Percentiles rank a stretch among this genome's conserved stretches.
These are phyloP conservation scores for Tipula confusa DNA, from an alignment of 2,888 invertebrate genomes.

Conservation along the genomic window DNA sequence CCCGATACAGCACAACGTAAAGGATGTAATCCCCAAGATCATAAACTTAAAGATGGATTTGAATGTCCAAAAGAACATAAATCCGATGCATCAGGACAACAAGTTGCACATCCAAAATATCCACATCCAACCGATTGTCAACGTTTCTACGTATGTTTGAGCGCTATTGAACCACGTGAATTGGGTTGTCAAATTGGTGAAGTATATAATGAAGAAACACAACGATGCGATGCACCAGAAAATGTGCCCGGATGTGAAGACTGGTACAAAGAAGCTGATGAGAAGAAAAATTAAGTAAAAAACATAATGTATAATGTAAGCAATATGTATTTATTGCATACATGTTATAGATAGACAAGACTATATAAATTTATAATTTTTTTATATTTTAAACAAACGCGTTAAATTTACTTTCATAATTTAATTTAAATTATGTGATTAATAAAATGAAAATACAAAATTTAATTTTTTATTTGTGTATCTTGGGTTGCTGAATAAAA, in stretches of 20 bases:
- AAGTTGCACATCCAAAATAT: slow-evolving; percentile 78
- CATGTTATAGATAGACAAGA: neutral
- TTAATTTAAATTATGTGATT: slow-evolving; percentile 1
- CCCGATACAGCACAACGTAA: slow-evolving; percentile 73
- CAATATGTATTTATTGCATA: neutral
- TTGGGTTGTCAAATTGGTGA: slow-evolving; percentile 80
- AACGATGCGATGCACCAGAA: slow-evolving; percentile 84
- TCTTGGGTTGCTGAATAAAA: neutral
- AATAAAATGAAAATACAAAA: neutral
- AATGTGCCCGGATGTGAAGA: slow-evolving; percentile 89
- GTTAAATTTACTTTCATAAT: neutral
- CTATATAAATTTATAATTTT: slow-evolving; percentile 8
- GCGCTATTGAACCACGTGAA: slow-evolving; percentile 80
- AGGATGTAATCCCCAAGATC: slow-evolving; percentile 60
- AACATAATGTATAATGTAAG: neutral
- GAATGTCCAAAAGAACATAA: slow-evolving; percentile 70
- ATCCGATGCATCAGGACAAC: slow-evolving; percentile 64
- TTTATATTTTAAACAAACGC: neutral
- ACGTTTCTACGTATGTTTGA: slow-evolving; percentile 86
- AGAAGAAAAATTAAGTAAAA: slow-evolving; percentile 46
- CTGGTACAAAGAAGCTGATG: slow-evolving; percentile 83
- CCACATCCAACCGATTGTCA: slow-evolving; percentile 84
- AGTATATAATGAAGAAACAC: slow-evolving; percentile 83
- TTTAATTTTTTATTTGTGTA: neutral
- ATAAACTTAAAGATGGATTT: slow-evolving; percentile 74